Percentiles rank a stretch among this genome's conserved stretches.
These are phyloP conservation scores for Leucopsar rothschildi DNA, from an alignment of 2,113 vertebrate species.

Conservation along the genomic window DNA sequence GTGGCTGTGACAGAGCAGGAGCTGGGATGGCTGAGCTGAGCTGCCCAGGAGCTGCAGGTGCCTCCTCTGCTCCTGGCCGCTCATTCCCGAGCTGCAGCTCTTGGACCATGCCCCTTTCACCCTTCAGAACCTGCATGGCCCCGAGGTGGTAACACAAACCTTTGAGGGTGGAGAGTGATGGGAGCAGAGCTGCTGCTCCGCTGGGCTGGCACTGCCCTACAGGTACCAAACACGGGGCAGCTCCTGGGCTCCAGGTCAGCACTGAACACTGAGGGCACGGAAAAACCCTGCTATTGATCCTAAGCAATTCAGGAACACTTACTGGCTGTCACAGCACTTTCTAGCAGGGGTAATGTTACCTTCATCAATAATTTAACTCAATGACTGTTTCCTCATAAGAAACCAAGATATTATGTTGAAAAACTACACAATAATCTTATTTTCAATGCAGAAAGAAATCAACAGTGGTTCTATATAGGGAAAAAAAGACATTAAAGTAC, in stretches of 20 bases:
- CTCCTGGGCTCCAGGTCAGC: neutral
- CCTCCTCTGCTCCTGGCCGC: neutral
- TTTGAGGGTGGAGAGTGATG: neutral
- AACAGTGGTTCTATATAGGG: neutral
- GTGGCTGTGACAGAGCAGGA: neutral
- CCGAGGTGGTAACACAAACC: accelerated
- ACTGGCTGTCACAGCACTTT: neutral
- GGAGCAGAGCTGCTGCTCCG: neutral
- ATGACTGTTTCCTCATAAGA: neutral
- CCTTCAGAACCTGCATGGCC: neutral
- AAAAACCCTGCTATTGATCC: neutral
- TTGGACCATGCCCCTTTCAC: neutral
- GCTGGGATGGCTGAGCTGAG: neutral
- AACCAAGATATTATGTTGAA: neutral
- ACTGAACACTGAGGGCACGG: neutral
- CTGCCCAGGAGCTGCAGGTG: accelerated
- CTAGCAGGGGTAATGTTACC: neutral
- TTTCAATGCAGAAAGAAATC: neutral
- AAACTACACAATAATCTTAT: neutral
- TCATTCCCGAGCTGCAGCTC: neutral
- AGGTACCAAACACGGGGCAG: neutral
- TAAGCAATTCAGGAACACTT: neutral
- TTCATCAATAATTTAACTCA: neutral
- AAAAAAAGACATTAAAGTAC: neutral
- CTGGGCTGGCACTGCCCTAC: neutral